Evolutionary conservation across 2,797 vertebrate genomes (phyloP), one percentile per base, ranked within the genome.

Genomic region (Acanthis flammea): DNA sequence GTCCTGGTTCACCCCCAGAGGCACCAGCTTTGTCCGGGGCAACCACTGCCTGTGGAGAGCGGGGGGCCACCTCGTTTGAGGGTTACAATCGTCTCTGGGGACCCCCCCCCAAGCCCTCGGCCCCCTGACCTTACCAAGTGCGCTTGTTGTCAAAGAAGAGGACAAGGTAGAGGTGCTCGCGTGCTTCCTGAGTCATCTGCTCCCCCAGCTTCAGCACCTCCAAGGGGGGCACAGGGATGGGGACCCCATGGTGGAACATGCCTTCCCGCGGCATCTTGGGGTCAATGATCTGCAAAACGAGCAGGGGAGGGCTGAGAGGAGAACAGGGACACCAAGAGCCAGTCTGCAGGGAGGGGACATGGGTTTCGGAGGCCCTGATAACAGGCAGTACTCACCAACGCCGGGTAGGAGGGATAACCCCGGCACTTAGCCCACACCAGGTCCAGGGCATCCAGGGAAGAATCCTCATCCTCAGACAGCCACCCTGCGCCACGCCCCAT

Each of bases 211-310:
- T 99, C 94, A 99, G 98, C 96, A 99, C 99, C 96, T 99, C 99
- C 94, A 99, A 86, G 28, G 99, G 99, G n/a, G 99, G 99, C 68
- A 99, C 99, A 0, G 99, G 99, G 82, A 99, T 99, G 23, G 99
- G 99, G 82, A 99, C 99, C 0, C 99, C 99, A 1, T 99, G 98
- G 96, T 99, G 99, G 95, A 99, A 99, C 97, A 99, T 99, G 50
- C 99, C 99, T 97, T 99, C 99, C 82, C 99, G 98, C 21, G 99
- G 99, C 99, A 99, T 99, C 98, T 99, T 99, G n/a, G 99, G 99
- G 92, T 99, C 99, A 75, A 99, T 99, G 96, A 99, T 99, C 99
- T 99, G 96, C 86, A 91, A 27, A 6, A 74, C n/a, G 50, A 88
- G 68, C 5, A 17, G 50, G 17, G 30, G 37, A 39, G 63, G 21